These are phyloP conservation scores for Aselliscus stoliczkanus DNA, from an alignment of 2,797 vertebrate genomes.

Conservation along the genomic window DNA sequence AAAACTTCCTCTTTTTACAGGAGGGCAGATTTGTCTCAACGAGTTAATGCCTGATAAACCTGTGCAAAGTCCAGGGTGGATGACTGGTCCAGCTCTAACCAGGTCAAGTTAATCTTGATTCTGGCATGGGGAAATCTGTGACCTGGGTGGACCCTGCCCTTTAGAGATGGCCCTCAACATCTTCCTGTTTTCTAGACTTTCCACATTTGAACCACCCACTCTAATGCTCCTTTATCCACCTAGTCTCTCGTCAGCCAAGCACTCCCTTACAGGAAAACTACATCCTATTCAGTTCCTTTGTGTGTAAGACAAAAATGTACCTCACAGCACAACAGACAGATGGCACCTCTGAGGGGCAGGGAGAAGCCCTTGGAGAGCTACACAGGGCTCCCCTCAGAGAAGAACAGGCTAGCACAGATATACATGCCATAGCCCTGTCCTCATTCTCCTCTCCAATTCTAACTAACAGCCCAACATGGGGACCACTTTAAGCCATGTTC, in stretches of 20 bases:
- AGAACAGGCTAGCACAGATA: not conserved
- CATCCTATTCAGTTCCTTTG: not conserved
- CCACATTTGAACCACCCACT: not conserved
- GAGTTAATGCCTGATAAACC: not conserved
- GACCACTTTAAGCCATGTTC: not conserved
- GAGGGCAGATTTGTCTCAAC: not conserved
- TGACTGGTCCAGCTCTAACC: not conserved
- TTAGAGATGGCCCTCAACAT: not conserved
- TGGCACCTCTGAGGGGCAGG: not conserved
- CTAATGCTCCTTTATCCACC: not conserved
- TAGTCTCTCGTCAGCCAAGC: not conserved
- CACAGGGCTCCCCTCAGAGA: not conserved
- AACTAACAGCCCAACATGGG: not conserved
- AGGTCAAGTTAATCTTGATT: not conserved
- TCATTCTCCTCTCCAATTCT: not conserved
- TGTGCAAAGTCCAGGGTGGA: not conserved
- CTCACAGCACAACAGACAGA: not conserved
- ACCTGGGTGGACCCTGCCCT: not conserved
- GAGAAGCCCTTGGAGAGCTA: not conserved
- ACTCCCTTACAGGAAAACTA: not conserved
- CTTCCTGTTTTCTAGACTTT: not conserved
- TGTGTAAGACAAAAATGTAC: not conserved
- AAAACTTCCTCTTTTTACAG: conserved; percentile 24
- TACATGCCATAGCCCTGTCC: not conserved
- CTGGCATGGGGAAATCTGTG: not conserved